Evolutionary conservation across 2,797 vertebrate genomes (phyloP), one percentile per base, ranked within the genome.

Genomic region (Sebastes minor): DNA sequence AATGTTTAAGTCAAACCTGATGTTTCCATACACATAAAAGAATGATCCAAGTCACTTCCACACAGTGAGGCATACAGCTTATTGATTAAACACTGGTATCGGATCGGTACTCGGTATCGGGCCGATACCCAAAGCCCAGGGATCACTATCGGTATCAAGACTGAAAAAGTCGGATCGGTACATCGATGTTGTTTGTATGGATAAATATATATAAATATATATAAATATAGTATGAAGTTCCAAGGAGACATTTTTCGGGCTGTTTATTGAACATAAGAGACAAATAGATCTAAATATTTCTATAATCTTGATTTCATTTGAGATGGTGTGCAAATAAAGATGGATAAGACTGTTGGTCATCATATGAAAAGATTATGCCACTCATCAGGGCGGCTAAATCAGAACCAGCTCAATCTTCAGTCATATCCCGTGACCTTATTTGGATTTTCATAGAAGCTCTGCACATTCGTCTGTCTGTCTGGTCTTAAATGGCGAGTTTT

Each of bases 401-500:
- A 70, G 66, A 77, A 85, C 77, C 74, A 85, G 67, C 56, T 71
- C 68, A 25, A 10, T 55, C 71, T 11, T 13, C 7, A 25, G 2
- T 55, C 5, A 22, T 55, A 60, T 76, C 74, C 38, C 32, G 64
- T 13, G 20, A 22, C 72, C 74, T 78, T 53, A 46, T 71, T 78
- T 67, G 59, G 76, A 63, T 64, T 80, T 73, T 38, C 46, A 59
- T 6, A 70, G 56, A n/a, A 57, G 9, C 32, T 20, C 16, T 53
- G 53, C 65, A 28, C 42, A 27, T 20, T 73, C 1, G 10, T n/a
- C 42, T 2, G 10, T n/a, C 42, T 67, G 56, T 25, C 75, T 60
- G 74, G 18, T 83, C 76, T 70, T 78, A 83, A 80, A 89, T 60
- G 71, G 56, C 20, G 49, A 61, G 35, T 82, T 63, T 74, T 22